Conservation (phyloP, 2,113 vertebrate species). For the Falco punctatus region DNA sequence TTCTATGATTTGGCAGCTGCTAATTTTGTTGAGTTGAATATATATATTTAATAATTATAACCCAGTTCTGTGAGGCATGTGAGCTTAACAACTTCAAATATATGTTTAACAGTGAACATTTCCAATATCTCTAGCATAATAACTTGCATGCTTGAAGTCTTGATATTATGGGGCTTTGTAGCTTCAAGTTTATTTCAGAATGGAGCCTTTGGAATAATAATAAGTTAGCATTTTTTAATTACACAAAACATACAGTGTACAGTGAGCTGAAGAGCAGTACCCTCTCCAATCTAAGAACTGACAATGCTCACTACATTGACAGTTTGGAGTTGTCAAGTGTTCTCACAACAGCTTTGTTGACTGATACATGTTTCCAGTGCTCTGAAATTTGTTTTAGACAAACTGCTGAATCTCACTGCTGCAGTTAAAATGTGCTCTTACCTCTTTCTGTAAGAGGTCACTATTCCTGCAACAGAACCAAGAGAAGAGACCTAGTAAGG, state of each 20-base stretch:
- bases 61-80: background rate
- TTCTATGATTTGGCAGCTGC: background rate
- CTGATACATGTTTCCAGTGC: accelerated
- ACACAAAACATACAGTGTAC: background rate
- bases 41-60: background rate
- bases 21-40: background rate
- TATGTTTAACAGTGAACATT: background rate
- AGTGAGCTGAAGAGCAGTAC: background rate
- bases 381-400: background rate
- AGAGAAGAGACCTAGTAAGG: background rate
- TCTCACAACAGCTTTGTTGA: background rate
- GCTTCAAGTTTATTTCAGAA: background rate
- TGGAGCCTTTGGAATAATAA: background rate
- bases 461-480: background rate
- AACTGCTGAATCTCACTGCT: background rate
- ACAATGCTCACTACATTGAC: background rate
- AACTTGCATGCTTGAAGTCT: background rate
- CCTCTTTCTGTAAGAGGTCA: background rate
- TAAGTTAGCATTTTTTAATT: background rate
- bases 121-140: background rate
- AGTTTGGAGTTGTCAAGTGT: background rate
- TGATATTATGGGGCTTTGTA: background rate
- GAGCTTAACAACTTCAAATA: background rate
- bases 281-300: background rate
- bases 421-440: background rate